Evolutionary conservation across 2,113 vertebrate species (phyloP), one percentile per base, ranked within the genome.

Genomic region (Scatophagus argus): DNA sequence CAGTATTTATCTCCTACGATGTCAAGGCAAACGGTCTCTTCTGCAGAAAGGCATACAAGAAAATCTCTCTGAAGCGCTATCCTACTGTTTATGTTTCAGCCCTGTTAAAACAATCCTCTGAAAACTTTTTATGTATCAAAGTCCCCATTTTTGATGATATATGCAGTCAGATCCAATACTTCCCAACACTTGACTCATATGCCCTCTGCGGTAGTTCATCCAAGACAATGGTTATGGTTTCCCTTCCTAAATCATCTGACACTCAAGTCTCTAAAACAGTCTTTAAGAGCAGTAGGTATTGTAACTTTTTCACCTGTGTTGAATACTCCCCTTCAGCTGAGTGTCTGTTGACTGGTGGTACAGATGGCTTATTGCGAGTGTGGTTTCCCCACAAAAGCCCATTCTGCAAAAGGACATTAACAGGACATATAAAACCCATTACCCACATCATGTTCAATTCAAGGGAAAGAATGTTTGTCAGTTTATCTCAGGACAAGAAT

Each of bases 21-120:
- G 43, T 95, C n/a, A 3, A 62, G 6, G 14, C 25, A 13, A 68
- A 86, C 0, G 91, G 93, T 1, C 75, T 95, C n/a, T 94, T 95
- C 84, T 39, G 5, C 9, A 1, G 11, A 34, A 1, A 34, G 0
- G 1, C n/a, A 0, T 25, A 8, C 1, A 23, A 54, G 13, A 21
- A 36, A 47, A 17, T 16, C 14, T 9, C 23, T 5, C 19, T n/a
- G 21, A 2, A 10, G 2, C 1, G 14, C 1, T 39, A 36, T 43
- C 12, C 25, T 0, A 44, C n/a, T 0, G 32, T 34, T 13, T 14
- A 59, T 36, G 25, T 74, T 1, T 63, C 63, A 2, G 0, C n/a
- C n/a, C n/a, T n/a, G n/a, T n/a, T n/a, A 44, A 23, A 25, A 52
- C 0, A n/a, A n/a, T 0, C 0, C 1, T 49, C 31, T 0, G 4